Percentiles rank a stretch among this genome's conserved stretches.
These are phyloP conservation scores for Steatornis caripensis DNA, from an alignment of 2,113 vertebrate genomes.

Conservation along the genomic window DNA sequence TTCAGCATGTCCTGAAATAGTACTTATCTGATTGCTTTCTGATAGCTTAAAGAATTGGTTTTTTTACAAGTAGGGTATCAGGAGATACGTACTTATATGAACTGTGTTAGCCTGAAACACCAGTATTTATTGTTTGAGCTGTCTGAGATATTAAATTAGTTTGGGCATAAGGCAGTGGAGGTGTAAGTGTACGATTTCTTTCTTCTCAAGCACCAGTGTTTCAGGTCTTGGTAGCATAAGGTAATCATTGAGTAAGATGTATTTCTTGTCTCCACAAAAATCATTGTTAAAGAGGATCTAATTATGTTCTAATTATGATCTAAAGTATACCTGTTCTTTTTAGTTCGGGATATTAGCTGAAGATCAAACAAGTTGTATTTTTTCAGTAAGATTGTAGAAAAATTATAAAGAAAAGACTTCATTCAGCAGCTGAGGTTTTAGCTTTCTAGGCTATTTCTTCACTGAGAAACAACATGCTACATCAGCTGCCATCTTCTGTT, in stretches of 20 bases:
- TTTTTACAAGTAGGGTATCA: not conserved
- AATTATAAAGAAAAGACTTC: not conserved
- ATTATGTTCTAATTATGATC: too few relatives aligned
- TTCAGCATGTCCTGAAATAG: not conserved
- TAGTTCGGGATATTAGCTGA: not conserved
- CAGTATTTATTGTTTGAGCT: not conserved
- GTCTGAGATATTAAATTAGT: not conserved
- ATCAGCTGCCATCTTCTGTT: not conserved
- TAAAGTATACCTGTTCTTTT: not conserved
- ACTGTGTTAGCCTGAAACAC: not conserved
- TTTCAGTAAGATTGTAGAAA: not conserved
- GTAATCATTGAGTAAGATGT: not conserved
- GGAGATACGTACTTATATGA: not conserved
- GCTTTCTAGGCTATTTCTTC: not conserved
- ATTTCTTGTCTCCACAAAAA: not conserved
- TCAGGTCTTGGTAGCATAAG: not conserved
- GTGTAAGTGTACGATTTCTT: not conserved
- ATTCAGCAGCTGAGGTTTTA: not conserved
- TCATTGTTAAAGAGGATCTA: not conserved
- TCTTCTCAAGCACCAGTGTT: not conserved
- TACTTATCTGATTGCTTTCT: not conserved
- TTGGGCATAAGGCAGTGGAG: not conserved
- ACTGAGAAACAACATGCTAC: not conserved
- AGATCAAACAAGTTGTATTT: not conserved
- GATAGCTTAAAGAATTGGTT: not conserved